Conservation (phyloP, 2,888 invertebrate species). For the Volucella bombylans region DNA sequence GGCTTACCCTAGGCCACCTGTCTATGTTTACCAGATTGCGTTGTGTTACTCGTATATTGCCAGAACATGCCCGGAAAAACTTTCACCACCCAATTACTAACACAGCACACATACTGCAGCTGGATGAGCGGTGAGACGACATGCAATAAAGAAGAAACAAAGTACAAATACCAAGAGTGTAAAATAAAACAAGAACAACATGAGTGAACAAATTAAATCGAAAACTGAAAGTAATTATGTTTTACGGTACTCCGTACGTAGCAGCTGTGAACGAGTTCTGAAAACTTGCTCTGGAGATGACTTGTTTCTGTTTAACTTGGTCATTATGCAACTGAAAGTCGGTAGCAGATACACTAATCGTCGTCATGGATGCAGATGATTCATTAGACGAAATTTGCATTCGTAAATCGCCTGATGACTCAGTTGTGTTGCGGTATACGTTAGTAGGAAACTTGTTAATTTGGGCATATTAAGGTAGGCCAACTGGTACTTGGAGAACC, state of each 20-base stretch:
- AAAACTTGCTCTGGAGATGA: constrained; percentile 40
- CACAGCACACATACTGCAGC: not conserved
- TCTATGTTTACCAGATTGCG: not conserved
- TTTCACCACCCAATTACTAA: constrained; percentile 31
- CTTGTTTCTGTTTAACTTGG: constrained; percentile 4
- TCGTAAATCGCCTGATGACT: no score
- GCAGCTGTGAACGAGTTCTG: constrained; percentile 25
- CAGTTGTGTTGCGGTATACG: no score
- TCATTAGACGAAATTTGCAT: not conserved
- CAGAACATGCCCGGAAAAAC: constrained; percentile 39
- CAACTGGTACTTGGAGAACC: not conserved
- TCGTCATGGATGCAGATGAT: not conserved
- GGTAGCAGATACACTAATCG: not conserved
- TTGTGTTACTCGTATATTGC: not conserved
- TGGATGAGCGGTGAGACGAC: not conserved
- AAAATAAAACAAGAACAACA: not conserved
- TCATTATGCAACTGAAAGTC: constrained; percentile 26
- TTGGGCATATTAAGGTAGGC: not conserved
- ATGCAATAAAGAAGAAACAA: not conserved
- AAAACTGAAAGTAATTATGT: constrained; percentile 29
- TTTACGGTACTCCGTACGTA: constrained; percentile 12
- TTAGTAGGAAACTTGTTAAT: not conserved
- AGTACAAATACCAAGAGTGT: no score
- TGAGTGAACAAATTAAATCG: not conserved
- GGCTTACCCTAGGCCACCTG: constrained; percentile 3